Evolutionary conservation across 2,888 invertebrate species (phyloP).

Genomic region (Drosophila differens): DNA sequence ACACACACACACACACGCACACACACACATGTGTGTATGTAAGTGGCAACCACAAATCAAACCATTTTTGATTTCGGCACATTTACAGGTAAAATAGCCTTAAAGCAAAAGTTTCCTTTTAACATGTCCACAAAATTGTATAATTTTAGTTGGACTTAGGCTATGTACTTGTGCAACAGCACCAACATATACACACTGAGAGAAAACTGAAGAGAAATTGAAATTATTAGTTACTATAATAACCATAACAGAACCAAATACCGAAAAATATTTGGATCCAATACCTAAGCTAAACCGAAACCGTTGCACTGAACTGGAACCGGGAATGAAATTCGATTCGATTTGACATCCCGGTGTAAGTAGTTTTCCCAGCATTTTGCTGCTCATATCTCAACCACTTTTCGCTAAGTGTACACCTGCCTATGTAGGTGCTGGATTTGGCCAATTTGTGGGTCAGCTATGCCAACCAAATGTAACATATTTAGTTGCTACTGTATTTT

Average conservation of each 20-base stretch:
- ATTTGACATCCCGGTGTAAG: background rate
- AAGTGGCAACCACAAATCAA: background rate
- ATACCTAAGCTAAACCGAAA: no score
- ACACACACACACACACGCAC: background rate
- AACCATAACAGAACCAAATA: no score
- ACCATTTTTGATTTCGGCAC: slow-evolving; percentile 46
- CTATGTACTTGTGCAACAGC: slow-evolving; percentile 24
- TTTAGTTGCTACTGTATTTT: slow-evolving; percentile 14
- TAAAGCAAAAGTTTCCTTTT: slow-evolving; percentile 26
- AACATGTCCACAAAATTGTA: slow-evolving; percentile 51
- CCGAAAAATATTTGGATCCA: no score
- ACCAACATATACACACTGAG: slow-evolving; percentile 2
- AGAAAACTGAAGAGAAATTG: background rate
- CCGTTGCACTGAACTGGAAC: no score
- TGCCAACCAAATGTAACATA: slow-evolving; percentile 8
- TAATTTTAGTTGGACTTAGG: slow-evolving; percentile 52
- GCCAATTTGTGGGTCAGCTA: slow-evolving; percentile 31
- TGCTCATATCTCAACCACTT: background rate
- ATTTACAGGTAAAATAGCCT: slow-evolving; percentile 27
- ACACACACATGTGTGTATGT: background rate
- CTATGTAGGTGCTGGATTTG: background rate
- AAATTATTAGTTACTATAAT: no score
- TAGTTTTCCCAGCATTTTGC: background rate
- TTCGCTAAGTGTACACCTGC: fast-evolving
- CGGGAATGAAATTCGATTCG: background rate